Conservation (phyloP, 2,113 vertebrate genomes). For the Seriola aureovittata region DNA sequence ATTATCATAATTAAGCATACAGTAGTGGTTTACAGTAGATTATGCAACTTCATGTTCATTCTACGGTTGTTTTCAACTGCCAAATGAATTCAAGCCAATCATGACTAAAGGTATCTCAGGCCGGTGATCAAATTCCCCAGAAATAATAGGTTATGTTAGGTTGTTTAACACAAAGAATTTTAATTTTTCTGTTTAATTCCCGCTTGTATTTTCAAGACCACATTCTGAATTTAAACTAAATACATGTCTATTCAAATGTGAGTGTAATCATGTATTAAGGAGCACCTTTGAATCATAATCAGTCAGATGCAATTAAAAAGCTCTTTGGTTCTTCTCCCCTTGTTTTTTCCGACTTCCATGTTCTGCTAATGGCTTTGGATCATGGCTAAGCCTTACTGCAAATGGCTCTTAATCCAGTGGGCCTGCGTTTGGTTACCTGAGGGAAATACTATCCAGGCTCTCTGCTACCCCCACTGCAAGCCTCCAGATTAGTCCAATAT, state of each 20-base stretch:
- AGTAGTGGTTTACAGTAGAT: background rate
- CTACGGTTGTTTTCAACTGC: background rate
- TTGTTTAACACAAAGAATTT: background rate
- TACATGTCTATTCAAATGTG: background rate
- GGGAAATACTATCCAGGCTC: conserved; percentile 96
- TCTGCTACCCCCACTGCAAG: conserved; percentile 83
- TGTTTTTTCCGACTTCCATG: conserved; percentile 83
- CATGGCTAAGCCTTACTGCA: conserved; percentile 94
- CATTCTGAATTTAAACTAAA: conserved; percentile 14
- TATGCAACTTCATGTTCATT: background rate
- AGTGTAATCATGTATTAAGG: conserved; percentile 11
- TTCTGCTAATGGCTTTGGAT: conserved; percentile 94
- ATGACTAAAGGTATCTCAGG: background rate
- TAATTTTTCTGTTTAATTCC: background rate
- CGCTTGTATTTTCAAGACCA: background rate
- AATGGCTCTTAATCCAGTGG: conserved; percentile 98
- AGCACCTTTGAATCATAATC: conserved; percentile 86
- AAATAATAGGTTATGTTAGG: background rate
- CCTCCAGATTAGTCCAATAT: conserved; percentile 94
- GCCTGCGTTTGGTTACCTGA: conserved; percentile 92
- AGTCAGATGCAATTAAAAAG: conserved; percentile 89
- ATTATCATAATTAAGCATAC: background rate
- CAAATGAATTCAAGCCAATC: background rate
- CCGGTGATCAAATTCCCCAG: background rate
- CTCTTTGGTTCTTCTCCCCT: conserved; percentile 77